A percentile compares a stretch with the other conserved stretches of the same genome.
These are phyloP conservation scores for Aproaerema taeniolella DNA, from an alignment of 2,888 invertebrate species.

Conservation along the genomic window DNA sequence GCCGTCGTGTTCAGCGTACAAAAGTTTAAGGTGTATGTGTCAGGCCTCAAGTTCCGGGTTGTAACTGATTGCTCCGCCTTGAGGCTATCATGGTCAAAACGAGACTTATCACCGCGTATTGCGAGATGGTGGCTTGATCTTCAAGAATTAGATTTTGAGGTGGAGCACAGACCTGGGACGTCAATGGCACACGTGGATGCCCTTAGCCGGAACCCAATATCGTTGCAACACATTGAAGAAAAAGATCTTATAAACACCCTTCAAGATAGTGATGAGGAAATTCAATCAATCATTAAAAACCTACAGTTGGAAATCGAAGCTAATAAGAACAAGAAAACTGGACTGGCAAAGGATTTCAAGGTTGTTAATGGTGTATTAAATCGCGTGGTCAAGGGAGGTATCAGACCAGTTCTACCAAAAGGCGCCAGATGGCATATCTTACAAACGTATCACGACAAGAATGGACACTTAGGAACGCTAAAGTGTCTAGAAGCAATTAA, in stretches of 20 bases:
- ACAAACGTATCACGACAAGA: slow-evolving; percentile 37
- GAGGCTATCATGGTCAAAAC: not conserved
- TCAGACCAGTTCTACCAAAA: slow-evolving; percentile 27
- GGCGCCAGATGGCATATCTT: too few relatives aligned
- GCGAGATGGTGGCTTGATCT: not conserved
- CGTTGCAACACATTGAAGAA: not conserved
- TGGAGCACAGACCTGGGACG: not conserved
- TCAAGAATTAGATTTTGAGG: not conserved
- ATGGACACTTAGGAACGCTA: slow-evolving; percentile 39
- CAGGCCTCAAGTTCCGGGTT: not conserved
- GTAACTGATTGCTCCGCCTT: not conserved
- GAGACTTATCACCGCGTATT: not conserved
- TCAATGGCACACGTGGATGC: not conserved
- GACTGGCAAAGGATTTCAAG: slow-evolving; percentile 14
- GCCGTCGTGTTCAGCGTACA: not conserved
- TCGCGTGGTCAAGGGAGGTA: too few relatives aligned
- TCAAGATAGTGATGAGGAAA: slow-evolving; percentile 19
- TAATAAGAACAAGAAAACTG: slow-evolving; percentile 16
- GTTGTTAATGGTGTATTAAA: too few relatives aligned
- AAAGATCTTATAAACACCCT: slow-evolving; percentile 12
- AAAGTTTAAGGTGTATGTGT: not conserved
- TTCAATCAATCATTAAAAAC: not conserved
- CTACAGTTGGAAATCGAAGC: slow-evolving; percentile 14
- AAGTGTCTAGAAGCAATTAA: slow-evolving; percentile 25
- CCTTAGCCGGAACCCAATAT: slow-evolving; percentile 14